phyloP scores from a whole-genome alignment of 1,140 invertebrate species.

The Eriosoma lanigerum region DNA sequence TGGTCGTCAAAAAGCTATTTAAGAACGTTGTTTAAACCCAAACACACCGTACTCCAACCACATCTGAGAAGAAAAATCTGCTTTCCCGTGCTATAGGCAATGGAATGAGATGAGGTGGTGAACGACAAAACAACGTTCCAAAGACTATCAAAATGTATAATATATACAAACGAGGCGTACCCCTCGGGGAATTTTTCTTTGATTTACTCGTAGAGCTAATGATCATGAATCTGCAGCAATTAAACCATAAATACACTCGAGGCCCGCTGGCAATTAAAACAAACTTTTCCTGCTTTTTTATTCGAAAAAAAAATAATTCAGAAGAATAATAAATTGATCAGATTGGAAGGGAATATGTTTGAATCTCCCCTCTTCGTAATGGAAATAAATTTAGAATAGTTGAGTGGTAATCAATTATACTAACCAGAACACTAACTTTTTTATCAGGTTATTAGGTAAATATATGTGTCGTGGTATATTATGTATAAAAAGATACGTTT shows the following conservation, averaged over 20 bases:
- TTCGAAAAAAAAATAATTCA: background rate
- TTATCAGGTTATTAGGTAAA: background rate
- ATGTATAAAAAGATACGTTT: too few relatives aligned
- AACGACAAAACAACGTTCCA: slow-evolving; percentile 15
- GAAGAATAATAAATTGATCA: slow-evolving; percentile 38
- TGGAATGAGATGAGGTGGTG: background rate
- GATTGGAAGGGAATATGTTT: slow-evolving; percentile 12
- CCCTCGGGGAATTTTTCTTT: slow-evolving; percentile 50
- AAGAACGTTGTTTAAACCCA: background rate
- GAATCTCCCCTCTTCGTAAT: background rate
- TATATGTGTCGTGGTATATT: too few relatives aligned
- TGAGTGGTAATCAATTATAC: background rate
- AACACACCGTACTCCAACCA: background rate
- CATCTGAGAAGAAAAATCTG: slow-evolving; percentile 13
- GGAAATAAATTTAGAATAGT: background rate
- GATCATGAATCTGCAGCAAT: slow-evolving; percentile 37
- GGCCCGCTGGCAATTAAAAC: slow-evolving; percentile 41
- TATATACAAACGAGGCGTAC: slow-evolving; percentile 13
- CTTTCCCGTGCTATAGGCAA: background rate
- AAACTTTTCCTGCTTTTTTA: slow-evolving; percentile 31
- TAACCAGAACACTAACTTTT: background rate
- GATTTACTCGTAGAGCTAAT: slow-evolving; percentile 42
- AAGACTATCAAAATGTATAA: slow-evolving; percentile 7
- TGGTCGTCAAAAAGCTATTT: slow-evolving; percentile 37
- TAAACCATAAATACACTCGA: slow-evolving; percentile 47